Evolutionary conservation across 1,140 invertebrate genomes (phyloP), one percentile per base, ranked within the genome.

Genomic region (Neodiprion pinetum): DNA sequence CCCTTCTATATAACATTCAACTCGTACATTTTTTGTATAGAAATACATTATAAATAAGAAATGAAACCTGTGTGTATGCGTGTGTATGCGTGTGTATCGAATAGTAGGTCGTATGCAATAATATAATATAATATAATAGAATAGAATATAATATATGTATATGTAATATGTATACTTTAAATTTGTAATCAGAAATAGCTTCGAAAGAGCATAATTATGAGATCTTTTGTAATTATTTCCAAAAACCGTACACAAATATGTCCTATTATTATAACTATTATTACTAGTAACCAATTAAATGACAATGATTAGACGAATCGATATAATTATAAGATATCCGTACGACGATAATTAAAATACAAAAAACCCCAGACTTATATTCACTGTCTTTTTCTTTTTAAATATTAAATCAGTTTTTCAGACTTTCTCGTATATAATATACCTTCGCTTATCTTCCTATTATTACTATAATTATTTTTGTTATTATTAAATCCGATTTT

Each of bases 401-500:
- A 40, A 61, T 12, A 61, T 61, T 61, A 61, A 14, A 61, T 61
- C 53, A 17, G 53, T 61, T 61, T 61, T 4, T 61, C 53, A 61
- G 53, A 61, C 53, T 61, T 61, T 61, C 9, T 40, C 28, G 28
- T 40, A 40, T 40, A 61, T 61, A 40, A 40, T 40, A 40, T 40
- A 40, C 28, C 28, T 40, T 40, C 28, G 28, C 28, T 40, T 40
- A 40, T 40, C 1, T 40, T 40, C 28, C 2, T 40, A 40, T 40
- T 40, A 61, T 14, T 61, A 61, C n/a, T 61, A 61, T 61, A 61
- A 61, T 14, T 61, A 12, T 17, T 17, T 61, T 61, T 40, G 2
- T 40, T 5, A 40, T 40, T 40, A 40, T 40, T 40, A 40, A 40
- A 40, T 40, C 71, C 23, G 49, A 76, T 69, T 67, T 73, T 68